Evolutionary conservation across 2,888 invertebrate species (phyloP), one percentile per base, ranked within the genome.

Genomic region (Eremobia ochroleuca): DNA sequence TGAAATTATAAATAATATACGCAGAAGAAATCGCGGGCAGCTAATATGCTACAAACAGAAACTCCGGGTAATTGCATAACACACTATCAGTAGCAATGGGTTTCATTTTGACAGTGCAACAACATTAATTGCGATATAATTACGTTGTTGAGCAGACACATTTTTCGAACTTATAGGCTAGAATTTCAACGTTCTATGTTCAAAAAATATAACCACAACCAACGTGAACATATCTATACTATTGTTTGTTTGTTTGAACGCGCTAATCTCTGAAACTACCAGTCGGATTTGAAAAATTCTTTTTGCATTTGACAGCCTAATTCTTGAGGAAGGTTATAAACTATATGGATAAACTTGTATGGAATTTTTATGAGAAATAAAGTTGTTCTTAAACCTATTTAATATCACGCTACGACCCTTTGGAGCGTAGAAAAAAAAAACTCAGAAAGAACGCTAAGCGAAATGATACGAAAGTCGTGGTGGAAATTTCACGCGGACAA

Each of bases 131-230:
- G n/a, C n/a, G n/a, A n/a, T n/a, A n/a, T n/a, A n/a, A n/a, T n/a
- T n/a, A n/a, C n/a, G n/a, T n/a, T n/a, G n/a, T n/a, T n/a, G n/a
- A n/a, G n/a, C n/a, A n/a, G n/a, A n/a, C n/a, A n/a, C n/a, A n/a
- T n/a, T n/a, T n/a, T n/a, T n/a, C n/a, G n/a, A n/a, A n/a, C n/a
- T n/a, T n/a, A n/a, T n/a, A n/a, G n/a, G n/a, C 21, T 52, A 34
- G 52, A 65, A 76, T 59, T 43, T 49, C 28, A 66, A 75, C 46
- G 62, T 73, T 84, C 66, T 64, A 75, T 65, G 62, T 81, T 81
- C 55, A 69, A 75, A 75, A 81, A 58, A 46, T 61, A 58, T 72
- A 61, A 75, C 64, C 68, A 40, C 15, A 69, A 61, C 0, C 4
- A 46, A 43, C 46, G 28, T 28, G 37, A 79, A 66, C 37, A 49